Conservation (phyloP, 2,113 vertebrate species). For the Meriones unguiculatus region DNA sequence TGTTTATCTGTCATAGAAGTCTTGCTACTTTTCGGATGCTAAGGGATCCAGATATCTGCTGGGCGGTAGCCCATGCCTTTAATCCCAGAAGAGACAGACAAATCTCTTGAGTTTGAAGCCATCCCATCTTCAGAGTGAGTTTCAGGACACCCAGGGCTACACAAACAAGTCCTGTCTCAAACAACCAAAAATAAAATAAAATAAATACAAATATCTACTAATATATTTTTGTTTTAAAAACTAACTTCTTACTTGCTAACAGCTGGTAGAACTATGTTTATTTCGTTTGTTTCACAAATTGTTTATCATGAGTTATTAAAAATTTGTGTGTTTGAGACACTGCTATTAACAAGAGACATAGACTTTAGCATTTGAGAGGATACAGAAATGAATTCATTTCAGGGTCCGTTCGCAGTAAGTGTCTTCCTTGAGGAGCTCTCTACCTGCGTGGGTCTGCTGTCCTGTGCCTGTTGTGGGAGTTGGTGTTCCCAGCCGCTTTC, state of each 20-base stretch:
- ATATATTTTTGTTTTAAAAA: neutral
- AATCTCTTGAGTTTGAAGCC: neutral
- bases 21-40: too few relatives aligned
- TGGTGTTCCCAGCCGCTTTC: neutral
- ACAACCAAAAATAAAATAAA: neutral
- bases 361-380: neutral
- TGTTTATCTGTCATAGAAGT: too few relatives aligned
- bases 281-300: neutral
- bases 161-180: neutral
- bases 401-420: neutral
- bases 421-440: neutral
- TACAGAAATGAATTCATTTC: neutral
- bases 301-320: neutral
- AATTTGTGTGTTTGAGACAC: neutral
- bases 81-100: neutral
- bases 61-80: neutral
- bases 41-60: neutral
- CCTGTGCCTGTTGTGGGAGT: neutral
- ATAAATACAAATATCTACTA: neutral
- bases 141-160: neutral
- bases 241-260: neutral
- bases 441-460: neutral
- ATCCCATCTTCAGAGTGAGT: neutral
- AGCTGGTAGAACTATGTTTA: neutral
- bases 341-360: neutral